phyloP scores from a whole-genome alignment of 2,797 vertebrate species.

The Peromyscus melanophrys region DNA sequence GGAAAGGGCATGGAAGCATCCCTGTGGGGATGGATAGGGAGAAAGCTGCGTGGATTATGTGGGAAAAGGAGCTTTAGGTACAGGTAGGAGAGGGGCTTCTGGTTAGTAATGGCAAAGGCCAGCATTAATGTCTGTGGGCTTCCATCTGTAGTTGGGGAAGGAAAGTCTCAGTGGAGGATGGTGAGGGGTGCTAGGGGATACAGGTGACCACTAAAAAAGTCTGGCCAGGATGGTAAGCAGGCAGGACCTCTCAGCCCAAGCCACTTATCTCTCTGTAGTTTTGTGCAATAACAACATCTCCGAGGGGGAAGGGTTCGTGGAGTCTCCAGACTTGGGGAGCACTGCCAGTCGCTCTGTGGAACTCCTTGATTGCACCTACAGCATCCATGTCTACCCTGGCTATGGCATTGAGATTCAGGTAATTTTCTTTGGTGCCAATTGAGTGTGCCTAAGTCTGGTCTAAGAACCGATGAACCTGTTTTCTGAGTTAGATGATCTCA shows the following conservation, averaged over 20 bases:
- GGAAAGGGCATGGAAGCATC: neutral
- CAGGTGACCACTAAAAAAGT: neutral
- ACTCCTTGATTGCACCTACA: slow-evolving; percentile 95
- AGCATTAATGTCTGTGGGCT: neutral
- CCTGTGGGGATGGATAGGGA: neutral
- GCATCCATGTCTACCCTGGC: slow-evolving; percentile 95
- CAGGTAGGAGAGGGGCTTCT: neutral
- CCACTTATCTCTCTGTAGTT: slow-evolving; percentile 87
- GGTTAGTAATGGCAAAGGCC: neutral
- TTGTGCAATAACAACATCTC: slow-evolving; percentile 95
- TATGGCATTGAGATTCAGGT: slow-evolving; percentile 97
- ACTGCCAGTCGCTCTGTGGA: slow-evolving; percentile 87
- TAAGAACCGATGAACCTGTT: neutral
- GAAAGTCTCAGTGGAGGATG: neutral
- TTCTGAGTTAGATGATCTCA: neutral
- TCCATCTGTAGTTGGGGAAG: neutral
- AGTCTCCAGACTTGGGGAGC: slow-evolving; percentile 93
- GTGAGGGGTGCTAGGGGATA: neutral
- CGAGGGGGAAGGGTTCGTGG: slow-evolving; percentile 94
- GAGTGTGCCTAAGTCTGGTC: neutral
- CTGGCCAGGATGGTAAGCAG: neutral
- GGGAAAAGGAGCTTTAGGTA: neutral
- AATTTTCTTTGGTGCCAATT: slow-evolving; percentile 33
- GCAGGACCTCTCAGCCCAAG: neutral
- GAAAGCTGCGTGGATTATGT: neutral